Evolutionary conservation across 2,888 invertebrate genomes (phyloP).

Genomic region (Mimas tiliae): DNA sequence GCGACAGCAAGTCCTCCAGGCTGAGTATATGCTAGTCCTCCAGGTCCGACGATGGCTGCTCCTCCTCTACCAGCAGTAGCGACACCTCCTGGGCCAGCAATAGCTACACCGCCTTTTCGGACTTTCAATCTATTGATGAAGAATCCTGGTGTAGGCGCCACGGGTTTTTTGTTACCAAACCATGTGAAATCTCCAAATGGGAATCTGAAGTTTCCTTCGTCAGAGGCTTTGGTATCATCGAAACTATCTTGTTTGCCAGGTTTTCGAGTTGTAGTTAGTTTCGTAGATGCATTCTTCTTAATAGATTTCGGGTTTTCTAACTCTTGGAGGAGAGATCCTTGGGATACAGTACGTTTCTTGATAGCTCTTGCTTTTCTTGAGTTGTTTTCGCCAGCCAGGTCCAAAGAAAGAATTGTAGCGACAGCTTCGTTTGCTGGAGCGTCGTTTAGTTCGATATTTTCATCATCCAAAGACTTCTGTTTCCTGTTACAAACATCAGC

Average conservation of each 20-base stretch:
- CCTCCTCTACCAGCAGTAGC: conserved; percentile 92
- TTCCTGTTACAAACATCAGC: conserved; percentile 80
- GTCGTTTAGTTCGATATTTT: conserved; percentile 26
- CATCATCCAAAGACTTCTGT: conserved; percentile 54
- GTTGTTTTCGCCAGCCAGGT: conserved; percentile 7
- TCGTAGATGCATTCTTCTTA: conserved; percentile 57
- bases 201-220: conserved; percentile 41
- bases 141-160: conserved; percentile 84
- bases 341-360: conserved; percentile 63
- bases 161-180: conserved; percentile 50
- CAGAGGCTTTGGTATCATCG: conserved; percentile 48
- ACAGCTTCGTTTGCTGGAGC: conserved; percentile 27
- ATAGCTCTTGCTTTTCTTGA: conserved; percentile 61
- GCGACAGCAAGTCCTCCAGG: conserved; percentile 91
- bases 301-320: conserved; percentile 48
- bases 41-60: conserved; percentile 92
- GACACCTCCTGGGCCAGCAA: conserved; percentile 92
- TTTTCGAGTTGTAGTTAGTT: conserved; percentile 52
- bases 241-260: conserved; percentile 50
- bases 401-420: not conserved
- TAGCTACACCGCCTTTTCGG: conserved; percentile 90
- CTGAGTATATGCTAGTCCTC: conserved; percentile 90
- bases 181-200: conserved; percentile 39
- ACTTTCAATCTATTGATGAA: conserved; percentile 89
- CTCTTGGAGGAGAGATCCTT: conserved; percentile 49